Percentiles rank a stretch among this genome's conserved stretches.
phyloP scores from a whole-genome alignment of 2,888 invertebrate species.

The Drosophila atripex region DNA sequence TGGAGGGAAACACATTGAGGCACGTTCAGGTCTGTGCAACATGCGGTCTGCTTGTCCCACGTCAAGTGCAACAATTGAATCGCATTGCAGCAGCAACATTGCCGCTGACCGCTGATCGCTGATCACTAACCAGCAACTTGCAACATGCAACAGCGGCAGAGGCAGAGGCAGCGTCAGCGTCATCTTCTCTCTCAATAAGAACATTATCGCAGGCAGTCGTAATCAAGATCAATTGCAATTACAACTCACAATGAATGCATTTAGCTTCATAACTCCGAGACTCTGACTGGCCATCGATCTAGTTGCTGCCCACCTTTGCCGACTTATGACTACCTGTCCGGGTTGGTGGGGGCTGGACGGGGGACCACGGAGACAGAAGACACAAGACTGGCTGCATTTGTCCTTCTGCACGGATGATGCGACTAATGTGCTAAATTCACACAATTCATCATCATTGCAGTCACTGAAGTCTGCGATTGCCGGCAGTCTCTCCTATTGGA shows the following conservation, averaged over 20 bases:
- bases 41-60: constrained; percentile 74
- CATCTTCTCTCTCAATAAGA: constrained; percentile 73
- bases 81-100: constrained; percentile 48
- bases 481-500: constrained; percentile 53
- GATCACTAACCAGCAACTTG: constrained; percentile 52
- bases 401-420: constrained; percentile 63
- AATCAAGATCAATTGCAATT: constrained; percentile 80
- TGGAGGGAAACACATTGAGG: constrained; percentile 70
- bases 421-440: constrained; percentile 83
- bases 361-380: background rate
- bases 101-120: constrained; percentile 32
- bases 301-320: constrained; percentile 48
- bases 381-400: constrained; percentile 43
- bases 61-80: constrained; percentile 79
- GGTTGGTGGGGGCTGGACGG: background rate
- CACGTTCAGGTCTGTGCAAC: constrained; percentile 62
- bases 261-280: constrained; percentile 63
- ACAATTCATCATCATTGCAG: constrained; percentile 82
- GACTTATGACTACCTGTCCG: constrained; percentile 36
- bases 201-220: constrained; percentile 75
- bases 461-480: constrained; percentile 23
- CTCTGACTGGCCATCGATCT: constrained; percentile 69
- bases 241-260: constrained; percentile 77
- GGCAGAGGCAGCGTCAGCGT: constrained; percentile 25
- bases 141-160: constrained; percentile 47